A percentile compares a stretch with the other conserved stretches of the same genome.
Evolutionary conservation across 1,140 invertebrate species (phyloP).

Genomic region (Aphaenogaster floridana): DNA sequence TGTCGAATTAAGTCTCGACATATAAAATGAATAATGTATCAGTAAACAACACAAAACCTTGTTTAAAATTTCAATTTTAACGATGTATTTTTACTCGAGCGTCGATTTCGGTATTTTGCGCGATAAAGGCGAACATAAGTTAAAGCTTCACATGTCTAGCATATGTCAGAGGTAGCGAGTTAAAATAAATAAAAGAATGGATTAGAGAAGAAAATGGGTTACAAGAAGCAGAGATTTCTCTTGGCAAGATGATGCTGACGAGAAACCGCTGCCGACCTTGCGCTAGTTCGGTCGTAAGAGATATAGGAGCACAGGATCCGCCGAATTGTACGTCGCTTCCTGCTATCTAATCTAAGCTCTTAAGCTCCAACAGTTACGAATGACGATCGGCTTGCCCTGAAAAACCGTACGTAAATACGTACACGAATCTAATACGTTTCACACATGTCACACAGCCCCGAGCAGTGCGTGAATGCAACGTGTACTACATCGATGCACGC

Average conservation of each 20-base stretch:
- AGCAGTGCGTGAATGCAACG: background rate
- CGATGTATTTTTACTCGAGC: background rate
- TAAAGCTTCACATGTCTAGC: background rate
- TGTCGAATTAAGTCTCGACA: background rate
- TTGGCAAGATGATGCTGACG: constrained; percentile 17
- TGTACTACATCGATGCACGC: background rate
- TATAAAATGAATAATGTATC: background rate
- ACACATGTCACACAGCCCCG: background rate
- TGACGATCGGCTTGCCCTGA: constrained; percentile 12
- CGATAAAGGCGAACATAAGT: background rate
- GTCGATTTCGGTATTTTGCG: background rate
- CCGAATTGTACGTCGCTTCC: background rate
- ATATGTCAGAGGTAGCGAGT: background rate
- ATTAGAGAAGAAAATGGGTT: background rate
- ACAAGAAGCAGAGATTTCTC: constrained; percentile 44
- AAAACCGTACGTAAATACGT: constrained; percentile 26
- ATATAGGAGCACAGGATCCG: constrained; percentile 1
- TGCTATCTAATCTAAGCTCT: constrained; percentile 37
- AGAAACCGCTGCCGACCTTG: constrained; percentile 31
- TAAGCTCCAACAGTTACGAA: constrained; percentile 45
- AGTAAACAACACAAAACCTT: background rate
- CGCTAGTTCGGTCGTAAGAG: constrained; percentile 11
- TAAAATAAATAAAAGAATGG: constrained; percentile 32
- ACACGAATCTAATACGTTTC: no score
- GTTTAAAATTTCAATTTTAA: background rate